Evolutionary conservation across 37 sponge, comb jelly and placozoan genomes (phyloP).

Genomic region (Spongilla lacustris): DNA sequence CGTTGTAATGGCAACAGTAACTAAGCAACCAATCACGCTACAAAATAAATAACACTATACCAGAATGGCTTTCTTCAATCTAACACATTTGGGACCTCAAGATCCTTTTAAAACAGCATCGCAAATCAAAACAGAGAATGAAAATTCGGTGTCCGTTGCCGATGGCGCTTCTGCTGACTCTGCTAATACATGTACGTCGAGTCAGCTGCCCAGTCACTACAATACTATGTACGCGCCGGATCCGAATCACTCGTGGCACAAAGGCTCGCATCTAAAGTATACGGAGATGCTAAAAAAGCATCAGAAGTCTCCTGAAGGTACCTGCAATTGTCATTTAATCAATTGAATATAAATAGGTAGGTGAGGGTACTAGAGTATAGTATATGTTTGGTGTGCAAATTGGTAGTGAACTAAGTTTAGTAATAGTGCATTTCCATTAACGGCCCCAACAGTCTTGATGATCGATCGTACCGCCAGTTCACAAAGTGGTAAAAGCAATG

Average conservation of each 20-base stretch:
- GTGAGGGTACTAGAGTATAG: too few species aligned
- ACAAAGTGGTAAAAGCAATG: too few species aligned
- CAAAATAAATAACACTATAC: too few species aligned
- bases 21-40: not conserved
- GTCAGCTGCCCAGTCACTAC: not conserved
- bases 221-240: not conserved
- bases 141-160: not conserved
- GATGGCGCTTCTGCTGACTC: not conserved
- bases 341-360: too few species aligned
- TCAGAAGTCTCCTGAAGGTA: conserved; percentile 78
- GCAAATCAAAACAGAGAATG: not conserved
- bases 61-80: conserved; percentile 99
- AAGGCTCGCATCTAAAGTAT: conserved; percentile 76
- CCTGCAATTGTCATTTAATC: not conserved
- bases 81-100: conserved; percentile 88
- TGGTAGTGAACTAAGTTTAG: too few species aligned
- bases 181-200: not conserved
- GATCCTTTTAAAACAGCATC: conserved; percentile 71
- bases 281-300: conserved; percentile 83
- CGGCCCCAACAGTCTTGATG: too few species aligned
- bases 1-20: conserved; percentile 18
- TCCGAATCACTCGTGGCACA: conserved; percentile 17
- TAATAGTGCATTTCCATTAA: too few species aligned
- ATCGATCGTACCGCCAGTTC: too few species aligned
- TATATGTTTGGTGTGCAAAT: too few species aligned